Conservation (phyloP, 2,888 invertebrate species). For the Eristalis intricaria region DNA sequence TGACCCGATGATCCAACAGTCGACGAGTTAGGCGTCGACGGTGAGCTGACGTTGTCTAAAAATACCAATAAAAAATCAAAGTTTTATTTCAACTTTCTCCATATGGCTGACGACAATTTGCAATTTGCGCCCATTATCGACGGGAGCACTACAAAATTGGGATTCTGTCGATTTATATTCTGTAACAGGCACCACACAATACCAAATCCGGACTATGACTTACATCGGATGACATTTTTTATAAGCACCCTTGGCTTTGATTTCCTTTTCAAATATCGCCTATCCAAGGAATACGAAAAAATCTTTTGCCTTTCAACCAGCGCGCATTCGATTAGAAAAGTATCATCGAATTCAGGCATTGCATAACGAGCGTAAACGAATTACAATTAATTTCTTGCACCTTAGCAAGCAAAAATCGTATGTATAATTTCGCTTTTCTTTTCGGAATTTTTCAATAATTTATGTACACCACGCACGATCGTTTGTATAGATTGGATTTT, state of each 20-base stretch:
- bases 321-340: constrained; percentile 79
- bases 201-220: constrained; percentile 74
- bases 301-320: constrained; percentile 77
- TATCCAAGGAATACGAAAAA: constrained; percentile 76
- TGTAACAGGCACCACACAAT: constrained; percentile 43
- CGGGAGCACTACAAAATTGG: constrained; percentile 23
- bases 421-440: not conserved
- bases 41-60: constrained; percentile 80
- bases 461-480: constrained; percentile 46
- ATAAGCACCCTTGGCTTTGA: constrained; percentile 74
- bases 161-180: constrained; percentile 48
- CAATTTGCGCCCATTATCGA: constrained; percentile 18
- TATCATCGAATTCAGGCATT: constrained; percentile 80
- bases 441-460: constrained; percentile 21
- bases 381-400: constrained; percentile 37
- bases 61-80: constrained; percentile 30
- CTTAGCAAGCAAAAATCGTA: not conserved
- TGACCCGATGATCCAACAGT: constrained; percentile 82
- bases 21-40: constrained; percentile 79
- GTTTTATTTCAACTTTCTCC: constrained; percentile 49
- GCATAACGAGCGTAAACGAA: constrained; percentile 75
- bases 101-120: constrained; percentile 10
- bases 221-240: constrained; percentile 78
- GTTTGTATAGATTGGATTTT: constrained; percentile 40
- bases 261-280: constrained; percentile 64